Base-by-base conservation (phyloP, 2,888 invertebrate genomes). In the Lochmaea capreae region DNA sequence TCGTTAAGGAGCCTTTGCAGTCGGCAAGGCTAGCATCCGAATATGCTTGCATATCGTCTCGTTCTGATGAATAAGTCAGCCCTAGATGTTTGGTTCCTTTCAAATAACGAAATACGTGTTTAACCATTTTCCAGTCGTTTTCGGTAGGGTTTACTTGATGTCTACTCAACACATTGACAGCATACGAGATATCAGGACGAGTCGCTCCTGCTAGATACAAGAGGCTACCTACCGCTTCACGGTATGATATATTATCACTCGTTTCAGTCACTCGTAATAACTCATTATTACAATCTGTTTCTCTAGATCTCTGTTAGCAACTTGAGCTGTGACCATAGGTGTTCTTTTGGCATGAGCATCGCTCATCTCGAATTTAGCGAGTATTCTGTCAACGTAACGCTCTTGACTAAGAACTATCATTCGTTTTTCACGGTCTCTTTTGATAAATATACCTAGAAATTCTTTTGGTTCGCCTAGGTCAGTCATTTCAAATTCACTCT, bases 201-300 rank as follows among this genome's bases (percentile, higher is more conserved):
- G 73, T 78, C 61, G 76, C 72, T 11, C 61, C 69, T 58, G 79
- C 75, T 18, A 80, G 43, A 73, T 79, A 81, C 58, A 80, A 49
- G 22, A 80, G 68, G 63, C 78, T 77, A 9, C 79, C 79, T 43
- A 80, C 76, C 1, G 80, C 79, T 73, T 81, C 78, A 61, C 79
- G 65, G 52, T 77, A 76, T 10, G 73, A 54, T 33, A 57, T 61
- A 63, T 63, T 63, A 70, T 16, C 46, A 67, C 58, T 11, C 10
- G 33, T 67, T 46, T 65, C 26, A 46, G 16, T n/a, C 1, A 18
- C 18, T 22, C 49, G 10, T 39, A 33, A 33, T 33, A 39, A 33
- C 39, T 65, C 46, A 46, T 46, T n/a, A 4, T 49, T 22, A 3
- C 9, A 65, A 11, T 16, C 22, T 11, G 5, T n/a, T 65, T 66